A percentile compares a stretch with the other conserved stretches of the same genome.
Conservation (phyloP, 2,888 invertebrate genomes). For the Rhaphigaster nebulosa region DNA sequence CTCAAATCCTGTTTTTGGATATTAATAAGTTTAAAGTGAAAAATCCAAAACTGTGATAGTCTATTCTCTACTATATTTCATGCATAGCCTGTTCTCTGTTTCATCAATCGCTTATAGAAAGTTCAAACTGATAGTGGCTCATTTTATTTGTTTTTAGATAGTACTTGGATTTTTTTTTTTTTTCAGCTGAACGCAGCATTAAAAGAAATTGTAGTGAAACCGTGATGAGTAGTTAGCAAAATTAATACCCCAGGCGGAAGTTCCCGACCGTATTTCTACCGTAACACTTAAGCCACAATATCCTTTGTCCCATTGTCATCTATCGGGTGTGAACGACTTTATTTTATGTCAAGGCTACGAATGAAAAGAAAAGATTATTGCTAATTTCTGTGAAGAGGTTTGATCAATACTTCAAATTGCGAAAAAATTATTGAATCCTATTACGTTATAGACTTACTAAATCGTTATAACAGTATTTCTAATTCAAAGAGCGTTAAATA, state of each 20-base stretch:
- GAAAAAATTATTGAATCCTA: neutral
- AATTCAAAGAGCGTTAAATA: too few species aligned
- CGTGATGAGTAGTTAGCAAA: neutral
- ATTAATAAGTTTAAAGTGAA: too few species aligned
- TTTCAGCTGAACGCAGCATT: too few species aligned
- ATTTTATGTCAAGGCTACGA: neutral
- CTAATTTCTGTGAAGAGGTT: neutral
- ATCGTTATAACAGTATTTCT: neutral
- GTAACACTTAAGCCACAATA: constrained; percentile 22
- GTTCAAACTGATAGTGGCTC: too few species aligned
- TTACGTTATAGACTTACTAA: neutral
- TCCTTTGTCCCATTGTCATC: constrained; percentile 14
- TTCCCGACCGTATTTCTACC: neutral
- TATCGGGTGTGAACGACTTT: constrained; percentile 3
- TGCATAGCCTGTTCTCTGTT: too few species aligned
- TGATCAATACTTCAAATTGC: neutral
- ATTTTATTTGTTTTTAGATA: too few species aligned
- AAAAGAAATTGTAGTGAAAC: neutral
- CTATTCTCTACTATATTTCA: too few species aligned
- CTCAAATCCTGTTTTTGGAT: too few species aligned
- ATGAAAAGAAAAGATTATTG: neutral
- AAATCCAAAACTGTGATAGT: too few species aligned
- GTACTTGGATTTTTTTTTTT: too few species aligned
- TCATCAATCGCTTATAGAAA: too few species aligned
- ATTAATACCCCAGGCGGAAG: neutral